These are phyloP conservation scores for Potorous gilbertii DNA, from an alignment of 2,797 vertebrate species.

Conservation along the genomic window DNA sequence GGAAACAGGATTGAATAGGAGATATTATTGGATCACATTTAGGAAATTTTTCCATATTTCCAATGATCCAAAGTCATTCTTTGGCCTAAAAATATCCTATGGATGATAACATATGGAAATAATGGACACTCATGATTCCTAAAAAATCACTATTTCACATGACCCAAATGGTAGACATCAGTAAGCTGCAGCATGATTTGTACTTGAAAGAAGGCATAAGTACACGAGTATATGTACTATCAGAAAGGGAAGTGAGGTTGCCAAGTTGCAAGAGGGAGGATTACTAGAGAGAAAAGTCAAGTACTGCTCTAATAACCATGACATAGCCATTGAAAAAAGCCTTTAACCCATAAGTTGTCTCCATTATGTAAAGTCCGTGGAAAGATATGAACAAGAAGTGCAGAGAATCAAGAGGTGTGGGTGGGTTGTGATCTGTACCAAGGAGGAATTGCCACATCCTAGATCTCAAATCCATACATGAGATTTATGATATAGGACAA, in stretches of 20 bases:
- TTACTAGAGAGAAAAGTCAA: background rate
- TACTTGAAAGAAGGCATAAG: background rate
- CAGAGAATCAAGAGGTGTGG: background rate
- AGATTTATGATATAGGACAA: background rate
- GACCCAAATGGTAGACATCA: background rate
- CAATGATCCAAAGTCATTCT: background rate
- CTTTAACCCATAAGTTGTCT: background rate
- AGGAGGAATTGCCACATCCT: background rate
- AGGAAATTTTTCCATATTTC: background rate
- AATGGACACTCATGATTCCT: background rate
- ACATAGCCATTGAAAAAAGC: background rate
- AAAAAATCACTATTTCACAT: background rate
- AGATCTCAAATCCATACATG: background rate
- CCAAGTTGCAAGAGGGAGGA: background rate
- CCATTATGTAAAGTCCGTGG: background rate
- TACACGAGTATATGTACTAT: background rate
- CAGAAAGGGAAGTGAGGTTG: background rate
- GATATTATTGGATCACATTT: background rate
- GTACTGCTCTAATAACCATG: background rate
- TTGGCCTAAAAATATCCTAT: background rate
- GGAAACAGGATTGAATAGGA: background rate
- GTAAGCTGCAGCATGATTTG: background rate
- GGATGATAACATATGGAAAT: background rate
- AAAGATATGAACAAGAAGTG: background rate
- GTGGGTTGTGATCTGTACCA: background rate